These are phyloP conservation scores for Drosophila kanekoi DNA, from an alignment of 2,888 invertebrate genomes.

Conservation along the genomic window DNA sequence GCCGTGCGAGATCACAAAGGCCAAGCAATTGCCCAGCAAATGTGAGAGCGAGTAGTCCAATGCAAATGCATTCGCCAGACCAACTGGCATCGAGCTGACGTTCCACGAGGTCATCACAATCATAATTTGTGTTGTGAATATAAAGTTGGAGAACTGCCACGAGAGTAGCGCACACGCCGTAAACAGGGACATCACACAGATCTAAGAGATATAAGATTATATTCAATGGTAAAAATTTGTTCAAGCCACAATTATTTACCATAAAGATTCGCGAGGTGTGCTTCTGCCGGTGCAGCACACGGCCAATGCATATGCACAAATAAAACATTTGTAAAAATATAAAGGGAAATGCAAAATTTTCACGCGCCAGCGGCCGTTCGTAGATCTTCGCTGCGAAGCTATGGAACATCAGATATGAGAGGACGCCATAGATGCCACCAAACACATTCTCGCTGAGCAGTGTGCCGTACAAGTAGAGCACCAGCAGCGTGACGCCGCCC, in stretches of 20 bases:
- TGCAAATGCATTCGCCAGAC: conserved; percentile 84
- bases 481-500: conserved; percentile 89
- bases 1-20: conserved; percentile 81
- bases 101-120: conserved; percentile 90
- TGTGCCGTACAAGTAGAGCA: conserved; percentile 89
- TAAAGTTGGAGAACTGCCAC: conserved; percentile 94
- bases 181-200: conserved; percentile 79
- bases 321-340: conserved; percentile 90
- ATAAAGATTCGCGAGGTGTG: conserved; percentile 66
- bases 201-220: conserved; percentile 54
- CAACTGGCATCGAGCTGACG: conserved; percentile 85
- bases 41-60: conserved; percentile 83
- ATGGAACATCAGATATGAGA: conserved; percentile 93
- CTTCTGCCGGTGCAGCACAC: conserved; percentile 70
- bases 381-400: conserved; percentile 93
- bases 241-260: conserved; percentile 36
- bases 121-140: conserved; percentile 91
- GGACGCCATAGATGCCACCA: conserved; percentile 90
- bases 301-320: conserved; percentile 87
- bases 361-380: conserved; percentile 94
- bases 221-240: neutral
- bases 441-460: conserved; percentile 89
- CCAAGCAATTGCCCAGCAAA: conserved; percentile 77
- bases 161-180: conserved; percentile 85
- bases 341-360: conserved; percentile 94